Evolutionary conservation across 2,113 vertebrate genomes (phyloP).

Genomic region (Chamaetylas fuelleborni): DNA sequence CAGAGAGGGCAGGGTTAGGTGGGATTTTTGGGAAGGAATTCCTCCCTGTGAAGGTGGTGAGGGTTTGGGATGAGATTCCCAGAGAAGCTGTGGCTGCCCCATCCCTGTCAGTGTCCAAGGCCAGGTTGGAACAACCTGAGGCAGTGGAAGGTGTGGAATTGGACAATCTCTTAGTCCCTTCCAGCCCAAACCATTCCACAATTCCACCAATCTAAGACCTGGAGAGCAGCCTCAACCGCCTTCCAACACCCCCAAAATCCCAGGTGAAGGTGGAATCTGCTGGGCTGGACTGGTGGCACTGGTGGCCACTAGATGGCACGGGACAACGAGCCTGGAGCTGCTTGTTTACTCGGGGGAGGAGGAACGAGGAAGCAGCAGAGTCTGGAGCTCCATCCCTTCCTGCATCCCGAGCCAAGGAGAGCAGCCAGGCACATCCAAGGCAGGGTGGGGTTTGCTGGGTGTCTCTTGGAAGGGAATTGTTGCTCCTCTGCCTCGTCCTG

Average conservation of each 20-base stretch:
- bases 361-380: slow-evolving; percentile 13
- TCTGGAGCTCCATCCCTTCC: not conserved
- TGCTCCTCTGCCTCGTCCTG: not conserved
- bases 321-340: not conserved
- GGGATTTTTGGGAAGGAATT: not conserved
- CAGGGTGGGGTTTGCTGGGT: not conserved
- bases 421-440: not conserved
- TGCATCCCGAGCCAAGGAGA: not conserved
- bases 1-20: no score
- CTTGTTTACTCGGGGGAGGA: not conserved
- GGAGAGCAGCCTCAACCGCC: fast-evolving
- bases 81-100: not conserved
- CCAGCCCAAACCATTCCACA: not conserved
- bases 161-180: fast-evolving
- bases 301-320: slow-evolving; percentile 51
- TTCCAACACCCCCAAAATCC: fast-evolving
- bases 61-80: not conserved
- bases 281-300: not conserved
- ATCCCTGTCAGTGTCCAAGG: not conserved
- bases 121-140: fast-evolving
- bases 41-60: not conserved
- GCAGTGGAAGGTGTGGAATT: fast-evolving
- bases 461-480: not conserved
- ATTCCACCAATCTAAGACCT: fast-evolving
- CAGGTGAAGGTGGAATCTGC: fast-evolving